Conservation (phyloP, 2,888 invertebrate genomes). For the Caradrina clavipalpis region DNA sequence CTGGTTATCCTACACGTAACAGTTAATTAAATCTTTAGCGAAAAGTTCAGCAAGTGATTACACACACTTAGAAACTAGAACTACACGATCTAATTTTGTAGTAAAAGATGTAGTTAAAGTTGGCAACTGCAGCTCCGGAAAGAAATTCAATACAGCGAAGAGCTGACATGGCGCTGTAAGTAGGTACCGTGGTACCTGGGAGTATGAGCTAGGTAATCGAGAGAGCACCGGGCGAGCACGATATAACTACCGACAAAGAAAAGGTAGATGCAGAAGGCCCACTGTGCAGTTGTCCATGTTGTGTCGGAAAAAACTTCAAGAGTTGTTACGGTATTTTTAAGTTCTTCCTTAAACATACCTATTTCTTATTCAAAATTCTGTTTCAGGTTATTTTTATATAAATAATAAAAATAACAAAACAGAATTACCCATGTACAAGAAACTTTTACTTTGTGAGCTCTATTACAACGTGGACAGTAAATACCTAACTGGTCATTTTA, state of each 20-base stretch:
- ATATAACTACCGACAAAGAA: constrained; percentile 26
- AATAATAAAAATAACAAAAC: too few relatives aligned
- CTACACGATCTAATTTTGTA: constrained; percentile 27
- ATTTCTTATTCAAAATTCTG: too few relatives aligned
- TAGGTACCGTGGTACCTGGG: constrained; percentile 22
- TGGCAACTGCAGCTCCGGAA: constrained; percentile 40
- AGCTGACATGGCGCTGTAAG: constrained; percentile 44
- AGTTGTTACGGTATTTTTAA: too few relatives aligned
- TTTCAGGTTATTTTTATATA: too few relatives aligned
- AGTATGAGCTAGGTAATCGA: constrained; percentile 50
- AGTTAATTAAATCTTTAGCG: constrained; percentile 18
- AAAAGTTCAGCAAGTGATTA: constrained; percentile 10
- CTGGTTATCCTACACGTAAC: neutral
- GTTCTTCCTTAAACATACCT: too few relatives aligned
- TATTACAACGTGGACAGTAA: too few relatives aligned
- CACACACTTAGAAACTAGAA: constrained; percentile 8
- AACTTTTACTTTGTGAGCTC: too few relatives aligned
- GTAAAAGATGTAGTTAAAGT: constrained; percentile 46
- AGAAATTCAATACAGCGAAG: constrained; percentile 54
- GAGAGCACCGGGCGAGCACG: constrained; percentile 30
- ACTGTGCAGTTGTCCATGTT: neutral
- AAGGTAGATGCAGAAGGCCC: constrained; percentile 18
- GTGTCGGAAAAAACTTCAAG: neutral
- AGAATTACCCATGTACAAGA: too few relatives aligned
- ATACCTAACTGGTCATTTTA: too few relatives aligned